phyloP scores from a whole-genome alignment of 92 coral and sea anemone species.

The Bergia puertoricense region DNA sequence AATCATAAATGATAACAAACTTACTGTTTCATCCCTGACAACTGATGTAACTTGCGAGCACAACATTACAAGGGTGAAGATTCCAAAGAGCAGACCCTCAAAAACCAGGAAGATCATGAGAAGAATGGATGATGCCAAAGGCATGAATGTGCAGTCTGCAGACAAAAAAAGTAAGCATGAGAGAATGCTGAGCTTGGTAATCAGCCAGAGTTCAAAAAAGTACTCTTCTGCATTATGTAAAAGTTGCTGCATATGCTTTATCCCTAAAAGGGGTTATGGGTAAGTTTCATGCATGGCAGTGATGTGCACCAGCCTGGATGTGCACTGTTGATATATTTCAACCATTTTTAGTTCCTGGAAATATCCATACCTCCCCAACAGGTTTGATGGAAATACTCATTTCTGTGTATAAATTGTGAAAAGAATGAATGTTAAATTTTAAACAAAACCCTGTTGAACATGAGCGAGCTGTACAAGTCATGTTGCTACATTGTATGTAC shows the following conservation, averaged over 20 bases:
- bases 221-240: background rate
- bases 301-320: background rate
- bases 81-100: conserved; percentile 95
- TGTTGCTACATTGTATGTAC: too few species aligned
- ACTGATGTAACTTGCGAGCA: conserved; percentile 93
- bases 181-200: background rate
- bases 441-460: too few species aligned
- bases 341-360: background rate
- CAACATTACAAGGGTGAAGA: conserved; percentile 95
- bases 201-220: background rate
- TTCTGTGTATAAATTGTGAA: too few species aligned
- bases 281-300: background rate
- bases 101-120: conserved; percentile 93
- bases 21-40: conserved; percentile 96
- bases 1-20: background rate
- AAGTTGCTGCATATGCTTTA: too few species aligned
- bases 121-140: conserved; percentile 88
- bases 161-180: conserved; percentile 14
- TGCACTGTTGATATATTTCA: background rate
- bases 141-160: conserved; percentile 86
- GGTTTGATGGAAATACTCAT: too few species aligned
- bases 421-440: too few species aligned
- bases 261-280: background rate
- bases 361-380: background rate
- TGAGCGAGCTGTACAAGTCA: too few species aligned